Evolutionary conservation across 1,140 invertebrate species (phyloP), one percentile per base, ranked within the genome.

Genomic region (Papilio polyxenes): DNA sequence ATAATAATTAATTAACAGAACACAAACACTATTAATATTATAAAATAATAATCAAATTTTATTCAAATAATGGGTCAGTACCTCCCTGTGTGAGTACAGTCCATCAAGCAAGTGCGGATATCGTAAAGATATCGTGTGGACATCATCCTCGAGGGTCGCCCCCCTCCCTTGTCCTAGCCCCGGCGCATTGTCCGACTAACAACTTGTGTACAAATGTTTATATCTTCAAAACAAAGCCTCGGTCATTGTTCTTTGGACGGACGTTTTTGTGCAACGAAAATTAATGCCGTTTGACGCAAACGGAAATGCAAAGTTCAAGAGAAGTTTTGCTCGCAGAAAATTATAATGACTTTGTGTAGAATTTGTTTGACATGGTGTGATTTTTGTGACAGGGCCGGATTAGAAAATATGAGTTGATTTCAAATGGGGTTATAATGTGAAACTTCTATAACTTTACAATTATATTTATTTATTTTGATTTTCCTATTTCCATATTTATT

Each of bases 81-180:
- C 82, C 75, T 44, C 82, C 83, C 82, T 82, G 82, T 31, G 20
- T 44, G 76, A 37, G 81, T 83, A 83, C 84, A 87, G 83, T 88
- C 80, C 84, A 85, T 87, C 86, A 84, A 85, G 75, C 81, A 78
- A 82, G 65, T 80, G 75, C 85, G 88, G 88, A 88, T 88, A 89
- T 89, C 88, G 88, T 89, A 86, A 89, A 88, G 88, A 88, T 88
- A 89, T 88, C 88, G 82, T 51, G 75, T 82, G 83, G 82, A 83
- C 85, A 84, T 84, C 83, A 86, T 81, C 82, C 85, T 59, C 83
- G 84, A 85, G 88, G 87, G 83, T 82, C 83, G 49, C 56, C 76
- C 65, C 40, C 51, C 83, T 37, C 56, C 76, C 65, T 53, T 31
- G 40, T n/a, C 20, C 40, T 23, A 7, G 2, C 40, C 49, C 75